Base-by-base conservation (phyloP, 2,797 vertebrate genomes). In the Tachyglossus aculeatus region DNA sequence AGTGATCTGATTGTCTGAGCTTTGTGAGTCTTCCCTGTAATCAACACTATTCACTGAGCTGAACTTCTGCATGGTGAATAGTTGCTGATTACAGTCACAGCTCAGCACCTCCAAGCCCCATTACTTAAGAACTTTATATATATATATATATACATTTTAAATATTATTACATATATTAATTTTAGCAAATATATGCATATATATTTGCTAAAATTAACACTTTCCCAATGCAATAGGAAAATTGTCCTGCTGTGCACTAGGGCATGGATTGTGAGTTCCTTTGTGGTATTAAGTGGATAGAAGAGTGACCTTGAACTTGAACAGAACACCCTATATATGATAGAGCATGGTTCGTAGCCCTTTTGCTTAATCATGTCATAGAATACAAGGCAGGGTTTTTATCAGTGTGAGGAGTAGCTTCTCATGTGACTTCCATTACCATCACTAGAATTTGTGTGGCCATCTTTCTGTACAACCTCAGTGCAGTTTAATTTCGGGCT, bases 1-100 rank as follows among this genome's bases (percentile, higher is more conserved):
- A 84, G 12, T 64, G 57, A 73, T 67, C 58, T 71, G 64, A 66
- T 67, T 80, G 60, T 75, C 67, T 86, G 77, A 79, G 45, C 24
- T 14, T 76, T 48, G 36, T 18, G 56, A 65, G 36, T 63, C 77
- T 34, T 33, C 63, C 71, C 29, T 63, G 45, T 51, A 81, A 73
- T 84, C 83, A 90, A 43, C 2, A 9, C 50, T 60, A 67, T 78
- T 85, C 80, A 55, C 1, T 12, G 21, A 40, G 66, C 31, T 75
- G 65, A 67, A 70, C 67, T 65, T n/a, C 1, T 34, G 70, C 48
- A 59, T 55, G 36, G 33, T 68, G 59, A 80, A 78, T 70, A 80
- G 34, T n/a, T 31, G 15, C 56, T 71, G 63, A 84, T 85, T 77
- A 13, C 31, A 81, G 51, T 33, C 57, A 6, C 45, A 67, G 48